Evolutionary conservation across 1,140 invertebrate species (phyloP).

Genomic region (Camponotus vicinus): DNA sequence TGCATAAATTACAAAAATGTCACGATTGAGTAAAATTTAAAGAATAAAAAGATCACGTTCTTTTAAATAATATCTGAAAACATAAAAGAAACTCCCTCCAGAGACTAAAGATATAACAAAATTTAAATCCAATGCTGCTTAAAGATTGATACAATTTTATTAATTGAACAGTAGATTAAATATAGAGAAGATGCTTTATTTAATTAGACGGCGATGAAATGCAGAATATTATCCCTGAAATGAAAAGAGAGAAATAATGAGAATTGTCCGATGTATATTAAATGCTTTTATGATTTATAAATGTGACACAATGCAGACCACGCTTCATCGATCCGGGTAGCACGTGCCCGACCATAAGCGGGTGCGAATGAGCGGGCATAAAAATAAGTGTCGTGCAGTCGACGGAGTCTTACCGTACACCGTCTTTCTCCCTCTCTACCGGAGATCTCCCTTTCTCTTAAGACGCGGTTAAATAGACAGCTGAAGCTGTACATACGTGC

Average conservation of each 20-base stretch:
- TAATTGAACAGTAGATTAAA: neutral
- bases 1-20: neutral
- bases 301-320: constrained; percentile 3
- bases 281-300: neutral
- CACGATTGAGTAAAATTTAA: neutral
- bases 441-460: constrained; percentile 46
- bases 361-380: constrained; percentile 76
- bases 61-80: too few relatives aligned
- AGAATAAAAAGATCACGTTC: too few relatives aligned
- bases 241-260: neutral
- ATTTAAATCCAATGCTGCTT: too few relatives aligned
- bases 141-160: neutral
- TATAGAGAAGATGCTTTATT: neutral
- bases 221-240: neutral
- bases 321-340: constrained; percentile 73
- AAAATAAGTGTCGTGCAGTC: constrained; percentile 75
- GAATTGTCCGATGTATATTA: neutral
- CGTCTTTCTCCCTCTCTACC: neutral
- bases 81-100: too few relatives aligned
- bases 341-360: constrained; percentile 77
- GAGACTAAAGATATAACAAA: too few relatives aligned
- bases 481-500: constrained; percentile 72
- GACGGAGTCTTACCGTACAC: constrained; percentile 1
- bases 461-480: constrained; percentile 77
- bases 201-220: neutral